A percentile compares a stretch with the other conserved stretches of the same genome.
phyloP scores from a whole-genome alignment of 1,140 invertebrate genomes.

The Coptotermes formosanus region DNA sequence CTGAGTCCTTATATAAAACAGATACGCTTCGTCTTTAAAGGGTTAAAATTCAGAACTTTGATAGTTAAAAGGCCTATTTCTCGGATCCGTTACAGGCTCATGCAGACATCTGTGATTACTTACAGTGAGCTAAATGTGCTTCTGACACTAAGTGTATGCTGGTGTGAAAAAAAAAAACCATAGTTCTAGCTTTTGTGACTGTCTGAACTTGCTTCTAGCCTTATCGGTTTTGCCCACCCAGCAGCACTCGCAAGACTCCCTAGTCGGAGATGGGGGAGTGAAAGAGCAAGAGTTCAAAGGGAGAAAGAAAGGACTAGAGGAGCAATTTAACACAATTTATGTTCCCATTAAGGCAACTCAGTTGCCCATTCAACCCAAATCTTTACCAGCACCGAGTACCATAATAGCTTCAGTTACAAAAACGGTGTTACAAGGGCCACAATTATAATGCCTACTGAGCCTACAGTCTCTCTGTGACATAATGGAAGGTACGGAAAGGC shows the following conservation, averaged over 20 bases:
- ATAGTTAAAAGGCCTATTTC: too few relatives aligned
- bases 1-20: too few relatives aligned
- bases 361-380: constrained; percentile 15
- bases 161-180: not conserved
- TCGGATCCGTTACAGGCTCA: too few relatives aligned
- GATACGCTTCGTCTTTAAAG: too few relatives aligned
- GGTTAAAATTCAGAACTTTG: too few relatives aligned
- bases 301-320: constrained; percentile 40
- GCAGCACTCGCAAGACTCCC: not conserved
- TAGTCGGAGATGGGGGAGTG: not conserved
- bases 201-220: not conserved
- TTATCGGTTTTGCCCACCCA: not conserved
- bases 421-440: not conserved
- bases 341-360: constrained; percentile 27
- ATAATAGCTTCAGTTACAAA: not conserved
- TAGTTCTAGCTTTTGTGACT: not conserved
- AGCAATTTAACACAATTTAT: constrained; percentile 28
- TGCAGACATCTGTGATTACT: not conserved
- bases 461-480: not conserved
- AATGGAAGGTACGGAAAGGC: not conserved
- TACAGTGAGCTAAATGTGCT: not conserved
- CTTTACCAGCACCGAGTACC: constrained; percentile 17
- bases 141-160: not conserved
- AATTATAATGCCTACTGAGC: not conserved
- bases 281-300: not conserved